phyloP scores from a whole-genome alignment of 2,797 vertebrate species.

The Cetoscarus ocellatus region DNA sequence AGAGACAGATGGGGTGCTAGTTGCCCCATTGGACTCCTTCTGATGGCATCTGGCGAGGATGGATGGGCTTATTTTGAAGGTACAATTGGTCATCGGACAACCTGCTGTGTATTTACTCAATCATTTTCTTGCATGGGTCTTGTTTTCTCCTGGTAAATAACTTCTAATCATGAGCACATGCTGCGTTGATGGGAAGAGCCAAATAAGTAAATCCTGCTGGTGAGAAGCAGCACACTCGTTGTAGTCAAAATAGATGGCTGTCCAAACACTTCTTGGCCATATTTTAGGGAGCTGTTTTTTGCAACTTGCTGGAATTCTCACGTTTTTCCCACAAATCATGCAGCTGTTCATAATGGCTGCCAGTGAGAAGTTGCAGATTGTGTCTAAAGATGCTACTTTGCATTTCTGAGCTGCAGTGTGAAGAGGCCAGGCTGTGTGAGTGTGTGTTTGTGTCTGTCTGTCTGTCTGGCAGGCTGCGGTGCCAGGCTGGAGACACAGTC shows the following conservation, averaged over 20 bases:
- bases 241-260: background rate
- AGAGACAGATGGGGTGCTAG: conserved; percentile 77
- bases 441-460: conserved; percentile 21
- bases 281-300: conserved; percentile 23
- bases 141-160: conserved; percentile 62
- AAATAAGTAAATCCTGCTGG: conserved; percentile 44
- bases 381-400: conserved; percentile 61
- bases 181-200: conserved; percentile 37
- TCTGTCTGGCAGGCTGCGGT: conserved; percentile 52
- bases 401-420: conserved; percentile 45
- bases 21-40: conserved; percentile 65
- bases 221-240: conserved; percentile 3
- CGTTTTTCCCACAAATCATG: conserved; percentile 36
- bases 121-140: conserved; percentile 45
- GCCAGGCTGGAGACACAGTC: conserved; percentile 61
- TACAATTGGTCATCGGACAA: conserved; percentile 71
- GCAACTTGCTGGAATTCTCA: conserved; percentile 20
- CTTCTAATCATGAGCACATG: conserved; percentile 74
- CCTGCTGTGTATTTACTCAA: conserved; percentile 56
- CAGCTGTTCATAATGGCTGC: conserved; percentile 54
- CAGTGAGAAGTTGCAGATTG: conserved; percentile 47
- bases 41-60: conserved; percentile 69
- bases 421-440: conserved; percentile 21
- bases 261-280: conserved; percentile 21
- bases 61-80: conserved; percentile 74